Conservation (phyloP, 2,888 invertebrate genomes). For the Caenorhabditis sp. region DNA sequence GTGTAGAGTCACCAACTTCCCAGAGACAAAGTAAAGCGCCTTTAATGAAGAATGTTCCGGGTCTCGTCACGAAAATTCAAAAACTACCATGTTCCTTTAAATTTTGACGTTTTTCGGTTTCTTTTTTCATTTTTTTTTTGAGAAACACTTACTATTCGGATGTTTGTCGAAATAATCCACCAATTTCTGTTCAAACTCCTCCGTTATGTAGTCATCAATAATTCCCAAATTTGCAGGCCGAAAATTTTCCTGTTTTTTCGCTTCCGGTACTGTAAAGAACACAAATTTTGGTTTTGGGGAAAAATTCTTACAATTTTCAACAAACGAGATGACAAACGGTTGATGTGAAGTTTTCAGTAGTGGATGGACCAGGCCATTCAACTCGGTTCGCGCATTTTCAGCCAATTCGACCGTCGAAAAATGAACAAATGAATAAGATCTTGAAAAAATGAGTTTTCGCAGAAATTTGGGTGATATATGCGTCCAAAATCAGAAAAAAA, state of each 20-base stretch:
- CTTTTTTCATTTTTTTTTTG: too few species aligned
- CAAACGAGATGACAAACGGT: conserved; percentile 53
- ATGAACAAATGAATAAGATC: conserved; percentile 58
- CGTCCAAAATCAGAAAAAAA: background rate
- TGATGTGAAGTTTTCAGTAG: conserved; percentile 46
- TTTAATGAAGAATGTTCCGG: too few species aligned
- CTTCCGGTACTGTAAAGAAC: conserved; percentile 46
- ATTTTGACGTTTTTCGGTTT: too few species aligned
- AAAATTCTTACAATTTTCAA: conserved; percentile 39
- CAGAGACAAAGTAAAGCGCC: too few species aligned
- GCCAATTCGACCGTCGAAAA: conserved; percentile 43
- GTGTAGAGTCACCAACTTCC: too few species aligned
- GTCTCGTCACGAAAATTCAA: too few species aligned
- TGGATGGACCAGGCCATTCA: conserved; percentile 48
- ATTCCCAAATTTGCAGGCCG: conserved; percentile 53
- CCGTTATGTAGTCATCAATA: conserved; percentile 51
- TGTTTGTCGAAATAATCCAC: conserved; percentile 29
- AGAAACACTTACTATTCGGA: conserved; percentile 27
- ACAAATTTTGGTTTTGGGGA: background rate
- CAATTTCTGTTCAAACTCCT: conserved; percentile 38
- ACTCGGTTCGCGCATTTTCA: conserved; percentile 26
- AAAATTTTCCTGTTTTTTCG: conserved; percentile 25
- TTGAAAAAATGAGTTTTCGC: conserved; percentile 4
- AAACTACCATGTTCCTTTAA: too few species aligned
- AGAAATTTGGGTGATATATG: too few species aligned